phyloP scores from a whole-genome alignment of 2,113 vertebrate genomes.

The Corydoras sp. region DNA sequence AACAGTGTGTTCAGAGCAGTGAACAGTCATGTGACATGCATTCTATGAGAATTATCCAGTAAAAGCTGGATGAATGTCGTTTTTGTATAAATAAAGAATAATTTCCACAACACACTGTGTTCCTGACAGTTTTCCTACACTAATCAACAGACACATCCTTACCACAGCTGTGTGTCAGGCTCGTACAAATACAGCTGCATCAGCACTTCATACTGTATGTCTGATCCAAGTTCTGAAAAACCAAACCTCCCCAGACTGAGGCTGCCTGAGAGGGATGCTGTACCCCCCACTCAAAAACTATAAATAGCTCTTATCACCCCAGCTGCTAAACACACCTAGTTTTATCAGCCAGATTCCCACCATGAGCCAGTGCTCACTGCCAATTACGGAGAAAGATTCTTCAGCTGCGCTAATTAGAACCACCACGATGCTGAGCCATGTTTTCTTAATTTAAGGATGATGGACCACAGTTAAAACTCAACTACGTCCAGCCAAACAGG shows the following conservation, averaged over 20 bases:
- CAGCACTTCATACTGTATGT: slow-evolving; percentile 19
- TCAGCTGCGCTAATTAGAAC: neutral
- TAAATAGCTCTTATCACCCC: slow-evolving; percentile 10
- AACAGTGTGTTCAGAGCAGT: no score
- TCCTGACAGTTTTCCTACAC: no score
- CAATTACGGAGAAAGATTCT: neutral
- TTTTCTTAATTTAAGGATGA: no score
- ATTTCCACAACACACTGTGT: no score
- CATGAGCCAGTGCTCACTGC: neutral
- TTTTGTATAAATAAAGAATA: no score
- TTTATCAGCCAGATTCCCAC: neutral
- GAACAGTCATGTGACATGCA: no score
- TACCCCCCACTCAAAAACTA: slow-evolving; percentile 1
- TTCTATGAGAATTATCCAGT: no score
- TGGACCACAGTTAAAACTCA: no score
- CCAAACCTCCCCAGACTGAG: neutral
- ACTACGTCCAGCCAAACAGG: no score
- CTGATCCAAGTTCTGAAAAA: no score
- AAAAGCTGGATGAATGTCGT: no score
- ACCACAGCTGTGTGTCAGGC: slow-evolving; percentile 6
- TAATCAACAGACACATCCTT: no score
- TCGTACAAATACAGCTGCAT: neutral
- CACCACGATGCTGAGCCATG: neutral
- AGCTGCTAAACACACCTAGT: neutral
- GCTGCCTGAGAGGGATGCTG: neutral